These are phyloP conservation scores for Branchipolynoe longqiensis DNA, from an alignment of 2,888 invertebrate species.

Conservation along the genomic window DNA sequence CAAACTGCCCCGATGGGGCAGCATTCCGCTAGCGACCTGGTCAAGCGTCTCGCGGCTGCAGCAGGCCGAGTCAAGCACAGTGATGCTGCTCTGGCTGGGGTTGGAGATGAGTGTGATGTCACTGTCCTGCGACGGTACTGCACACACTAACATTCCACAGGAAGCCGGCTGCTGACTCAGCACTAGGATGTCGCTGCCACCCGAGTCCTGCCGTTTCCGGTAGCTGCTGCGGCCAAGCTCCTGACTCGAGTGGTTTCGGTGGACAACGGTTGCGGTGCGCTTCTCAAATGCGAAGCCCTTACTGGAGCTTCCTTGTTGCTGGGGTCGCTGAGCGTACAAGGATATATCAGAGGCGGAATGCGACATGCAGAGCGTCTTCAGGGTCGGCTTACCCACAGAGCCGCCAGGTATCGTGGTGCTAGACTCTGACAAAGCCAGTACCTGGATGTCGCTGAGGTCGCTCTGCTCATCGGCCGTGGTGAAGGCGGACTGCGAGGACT, in stretches of 20 bases:
- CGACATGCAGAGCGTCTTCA: conserved; percentile 29
- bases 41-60: conserved; percentile 22
- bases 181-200: conserved; percentile 53
- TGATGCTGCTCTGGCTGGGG: conserved; percentile 87
- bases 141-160: no score
- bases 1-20: conserved; percentile 70
- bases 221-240: conserved; percentile 5
- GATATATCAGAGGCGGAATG: conserved; percentile 14
- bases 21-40: not conserved
- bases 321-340: not conserved
- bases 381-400: not conserved
- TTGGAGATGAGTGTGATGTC: conserved; percentile 88
- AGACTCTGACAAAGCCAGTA: not conserved
- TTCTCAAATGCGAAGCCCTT: not conserved
- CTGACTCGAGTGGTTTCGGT: not conserved
- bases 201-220: conserved; percentile 49
- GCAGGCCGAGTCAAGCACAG: conserved; percentile 45
- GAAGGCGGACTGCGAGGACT: not conserved
- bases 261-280: not conserved
- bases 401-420: not conserved
- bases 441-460: not conserved
- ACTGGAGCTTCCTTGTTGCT: not conserved
- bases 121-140: conserved; percentile 80
- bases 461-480: not conserved
- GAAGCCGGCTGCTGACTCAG: conserved; percentile 27